Evolutionary conservation across 2,797 vertebrate genomes (phyloP), one percentile per base, ranked within the genome.

Genomic region (Macrochelys suwanniensis): DNA sequence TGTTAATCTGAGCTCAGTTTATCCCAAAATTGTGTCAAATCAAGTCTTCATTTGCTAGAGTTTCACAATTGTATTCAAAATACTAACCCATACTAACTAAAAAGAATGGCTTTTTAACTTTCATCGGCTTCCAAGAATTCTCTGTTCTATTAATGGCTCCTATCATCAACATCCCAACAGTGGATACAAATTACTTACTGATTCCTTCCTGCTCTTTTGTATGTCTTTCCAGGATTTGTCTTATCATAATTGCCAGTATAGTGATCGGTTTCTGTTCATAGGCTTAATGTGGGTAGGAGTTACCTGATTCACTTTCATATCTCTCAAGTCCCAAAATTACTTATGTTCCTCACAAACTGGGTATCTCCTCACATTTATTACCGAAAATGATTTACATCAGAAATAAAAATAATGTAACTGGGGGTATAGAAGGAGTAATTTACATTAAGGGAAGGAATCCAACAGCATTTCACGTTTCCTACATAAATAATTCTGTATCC

Each of bases 401-500:
- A 94, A 95, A 45, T 82, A 94, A 96, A 92, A 87, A 88, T 93
- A 49, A 82, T 80, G 28, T 21, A 78, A n/a, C 37, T 88, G 33
- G 89, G 94, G 93, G 79, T 81, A 87, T 6, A 85, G 87, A 47
- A 89, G 85, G 81, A 95, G 92, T 88, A 93, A 92, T 96, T 97
- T 96, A 95, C 90, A 42, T 37, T 71, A 71, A 37, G 92, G 93
- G 93, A 65, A 95, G 50, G 49, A 96, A 95, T 94, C 85, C 93
- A 79, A 94, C 92, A 87, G 92, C 53, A 11, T 77, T 92, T 86
- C 84, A 95, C 81, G 54, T 90, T 95, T 89, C 93, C 88, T 88
- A 85, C 81, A 33, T 91, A 90, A 94, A 65, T 88, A 92, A 50
- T 79, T 94, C 95, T 92, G 25, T 85, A 96, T 96, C 81, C 87